Percentiles rank a stretch among this genome's conserved stretches.
These are phyloP conservation scores for Coecobrya sp. DNA, from an alignment of 2,888 invertebrate species.

Conservation along the genomic window DNA sequence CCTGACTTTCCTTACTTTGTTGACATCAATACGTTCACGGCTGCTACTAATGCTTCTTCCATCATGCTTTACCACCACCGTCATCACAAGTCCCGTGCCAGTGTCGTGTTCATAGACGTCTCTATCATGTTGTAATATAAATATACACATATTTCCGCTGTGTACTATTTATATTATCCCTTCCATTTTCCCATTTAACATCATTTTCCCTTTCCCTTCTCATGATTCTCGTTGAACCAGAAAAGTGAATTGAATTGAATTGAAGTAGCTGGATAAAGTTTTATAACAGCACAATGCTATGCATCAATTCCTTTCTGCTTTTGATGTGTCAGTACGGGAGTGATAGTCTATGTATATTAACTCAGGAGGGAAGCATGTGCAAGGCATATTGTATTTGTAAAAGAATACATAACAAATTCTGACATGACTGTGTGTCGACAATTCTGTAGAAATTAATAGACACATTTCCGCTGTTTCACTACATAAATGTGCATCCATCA, in stretches of 20 bases:
- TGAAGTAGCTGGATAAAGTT: conserved; percentile 46
- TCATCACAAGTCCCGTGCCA: background rate
- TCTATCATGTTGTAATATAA: background rate
- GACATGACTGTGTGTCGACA: conserved; percentile 52
- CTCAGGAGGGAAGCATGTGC: too few relatives aligned
- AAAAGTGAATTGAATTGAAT: conserved; percentile 68
- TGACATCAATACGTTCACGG: conserved; percentile 48
- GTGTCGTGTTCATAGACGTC: background rate
- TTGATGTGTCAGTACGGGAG: background rate
- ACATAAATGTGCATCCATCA: conserved; percentile 21
- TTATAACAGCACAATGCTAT: conserved; percentile 21
- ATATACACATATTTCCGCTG: background rate
- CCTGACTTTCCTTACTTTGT: conserved; percentile 55
- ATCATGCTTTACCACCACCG: conserved; percentile 4
- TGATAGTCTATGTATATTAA: too few relatives aligned
- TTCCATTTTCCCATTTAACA: conserved; percentile 18
- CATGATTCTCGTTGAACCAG: background rate
- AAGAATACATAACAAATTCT: conserved; percentile 19
- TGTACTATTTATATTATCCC: conserved; percentile 4
- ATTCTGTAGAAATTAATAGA: conserved; percentile 57
- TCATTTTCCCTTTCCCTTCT: background rate
- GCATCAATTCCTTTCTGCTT: conserved; percentile 5
- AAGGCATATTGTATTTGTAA: background rate
- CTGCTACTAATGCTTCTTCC: background rate
- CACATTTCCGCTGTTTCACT: conserved; percentile 24